Base-by-base conservation (phyloP, 2,797 vertebrate species). In the Pachyuromys duprasi region DNA sequence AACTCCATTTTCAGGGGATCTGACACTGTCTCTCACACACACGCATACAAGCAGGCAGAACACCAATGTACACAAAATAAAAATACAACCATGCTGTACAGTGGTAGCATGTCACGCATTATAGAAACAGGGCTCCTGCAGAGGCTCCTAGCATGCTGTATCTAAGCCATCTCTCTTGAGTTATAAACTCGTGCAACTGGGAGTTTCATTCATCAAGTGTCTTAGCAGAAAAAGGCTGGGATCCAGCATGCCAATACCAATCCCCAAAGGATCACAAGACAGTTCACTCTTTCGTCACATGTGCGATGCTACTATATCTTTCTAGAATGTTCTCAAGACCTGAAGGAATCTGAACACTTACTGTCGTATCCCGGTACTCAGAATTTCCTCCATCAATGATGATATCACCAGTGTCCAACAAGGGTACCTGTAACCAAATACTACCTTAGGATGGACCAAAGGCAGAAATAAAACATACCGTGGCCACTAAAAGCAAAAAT, bases 351-450 rank as follows among this genome's bases (percentile, higher is more conserved):
- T 3, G 31, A 90, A 70, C 5, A 97, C 99, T 98, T 97, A 99
- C 99, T 12, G 99, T 99, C 78, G 99, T 99, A 95, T 99, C 99
- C 95, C 98, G 99, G 86, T 99, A 99, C 89, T 99, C 99, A 49
- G 99, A 99, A 98, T 99, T 99, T 53, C 99, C 99, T 63, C 99
- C 99, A 17, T 99, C 99, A 0, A 99, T 99, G 96, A 99, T 99
- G 97, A 99, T 99, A 95, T 99, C 99, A 6, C 99, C 99, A 0
- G 98, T 28, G 65, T 99, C 98, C 90, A 99, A 96, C 95, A 99
- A 98, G 0, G 99, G 99, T 88, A 99, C 99, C 99, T 99, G 95
- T 0, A 88, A 93, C 24, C 91, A 97, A 92, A 98, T 0, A 45
- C 5, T 2, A 60, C 82, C 62, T 94, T 49, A 94, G 14, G 14